These are phyloP conservation scores for Pogonocichla stellata DNA, from an alignment of 2,113 vertebrate species.

Conservation along the genomic window DNA sequence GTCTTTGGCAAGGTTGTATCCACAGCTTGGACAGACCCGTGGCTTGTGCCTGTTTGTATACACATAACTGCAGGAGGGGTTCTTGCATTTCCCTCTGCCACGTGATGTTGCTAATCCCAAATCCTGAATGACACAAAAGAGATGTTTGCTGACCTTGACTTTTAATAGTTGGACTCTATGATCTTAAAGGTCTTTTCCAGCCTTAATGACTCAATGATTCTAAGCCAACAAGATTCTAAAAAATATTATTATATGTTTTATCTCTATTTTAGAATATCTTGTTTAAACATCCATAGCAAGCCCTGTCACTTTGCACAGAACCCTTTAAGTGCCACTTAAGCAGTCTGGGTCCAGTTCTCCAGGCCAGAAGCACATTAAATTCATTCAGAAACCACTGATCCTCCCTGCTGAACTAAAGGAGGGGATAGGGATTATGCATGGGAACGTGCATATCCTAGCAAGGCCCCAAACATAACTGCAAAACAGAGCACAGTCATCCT, in stretches of 20 bases:
- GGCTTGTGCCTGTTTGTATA: conserved; percentile 98
- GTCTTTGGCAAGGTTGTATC: conserved; percentile 87
- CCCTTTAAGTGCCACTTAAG: background rate
- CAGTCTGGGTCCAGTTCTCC: background rate
- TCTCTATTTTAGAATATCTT: background rate
- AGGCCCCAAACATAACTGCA: background rate
- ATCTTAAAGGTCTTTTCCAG: background rate
- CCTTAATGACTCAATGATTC: background rate
- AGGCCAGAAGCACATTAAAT: background rate
- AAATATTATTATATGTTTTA: background rate
- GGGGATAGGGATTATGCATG: background rate
- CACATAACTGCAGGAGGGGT: conserved; percentile 88
- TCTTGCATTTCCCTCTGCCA: conserved; percentile 94
- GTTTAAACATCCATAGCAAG: background rate
- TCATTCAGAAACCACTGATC: background rate
- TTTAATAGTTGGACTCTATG: background rate
- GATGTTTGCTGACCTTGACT: background rate
- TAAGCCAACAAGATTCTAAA: background rate
- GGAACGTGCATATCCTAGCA: background rate
- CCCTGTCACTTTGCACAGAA: background rate
- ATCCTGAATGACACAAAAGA: conserved; percentile 75
- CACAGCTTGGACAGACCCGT: conserved; percentile 88
- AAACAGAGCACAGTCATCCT: background rate
- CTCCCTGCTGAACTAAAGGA: background rate
- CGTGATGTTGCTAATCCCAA: conserved; percentile 93